Percentiles rank a stretch among this genome's conserved stretches.
Evolutionary conservation across 2,888 invertebrate genomes (phyloP).

Genomic region (Biston stratarius): DNA sequence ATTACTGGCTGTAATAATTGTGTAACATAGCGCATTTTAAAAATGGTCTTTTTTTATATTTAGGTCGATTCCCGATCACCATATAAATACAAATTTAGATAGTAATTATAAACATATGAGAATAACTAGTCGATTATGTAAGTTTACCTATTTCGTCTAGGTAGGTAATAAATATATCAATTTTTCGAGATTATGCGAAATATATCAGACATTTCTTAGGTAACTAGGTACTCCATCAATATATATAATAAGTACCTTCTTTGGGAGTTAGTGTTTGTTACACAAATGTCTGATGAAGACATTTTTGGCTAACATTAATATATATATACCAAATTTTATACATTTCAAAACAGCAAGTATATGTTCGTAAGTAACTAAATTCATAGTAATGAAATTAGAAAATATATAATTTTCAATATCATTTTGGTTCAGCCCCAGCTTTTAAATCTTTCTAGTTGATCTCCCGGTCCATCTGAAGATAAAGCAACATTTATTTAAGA

Average conservation of each 20-base stretch:
- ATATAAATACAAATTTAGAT: slow-evolving; percentile 8
- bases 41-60: neutral
- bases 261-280: neutral
- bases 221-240: neutral
- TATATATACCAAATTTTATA: slow-evolving; percentile 2
- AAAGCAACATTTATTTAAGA: slow-evolving; percentile 65
- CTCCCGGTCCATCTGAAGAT: slow-evolving; percentile 62
- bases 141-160: slow-evolving; percentile 7
- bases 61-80: slow-evolving; percentile 1
- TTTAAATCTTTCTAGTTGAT: slow-evolving; percentile 47
- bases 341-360: slow-evolving; percentile 2
- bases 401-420: neutral
- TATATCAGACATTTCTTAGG: neutral
- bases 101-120: slow-evolving; percentile 8
- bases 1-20: no score
- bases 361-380: neutral
- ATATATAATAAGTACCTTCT: neutral
- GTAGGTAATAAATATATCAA: slow-evolving; percentile 2
- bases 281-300: neutral
- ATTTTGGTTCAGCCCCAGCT: slow-evolving; percentile 50
- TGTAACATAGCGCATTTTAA: neutral
- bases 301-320: slow-evolving; percentile 5
- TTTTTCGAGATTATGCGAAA: slow-evolving; percentile 34
- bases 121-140: slow-evolving; percentile 21
- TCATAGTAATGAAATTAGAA: neutral